These are phyloP conservation scores for Drosophila barbarae DNA, from an alignment of 2,888 invertebrate genomes.

Conservation along the genomic window DNA sequence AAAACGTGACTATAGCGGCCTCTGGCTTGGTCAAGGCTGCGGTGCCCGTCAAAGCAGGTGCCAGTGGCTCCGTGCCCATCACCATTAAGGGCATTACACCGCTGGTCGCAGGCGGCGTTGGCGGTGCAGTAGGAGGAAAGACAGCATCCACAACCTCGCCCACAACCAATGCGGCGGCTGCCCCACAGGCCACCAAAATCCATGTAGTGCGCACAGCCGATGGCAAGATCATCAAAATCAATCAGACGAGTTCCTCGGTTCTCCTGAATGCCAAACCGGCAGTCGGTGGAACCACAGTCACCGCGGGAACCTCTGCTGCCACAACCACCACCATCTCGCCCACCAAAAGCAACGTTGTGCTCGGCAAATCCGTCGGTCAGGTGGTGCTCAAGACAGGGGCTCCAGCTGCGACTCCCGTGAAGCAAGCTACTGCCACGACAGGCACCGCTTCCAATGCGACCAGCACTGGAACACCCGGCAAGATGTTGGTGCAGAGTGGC, in stretches of 20 bases:
- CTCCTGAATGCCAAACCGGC: constrained; percentile 53
- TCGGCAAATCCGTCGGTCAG: constrained; percentile 49
- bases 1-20: constrained; percentile 45
- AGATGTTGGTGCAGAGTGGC: constrained; percentile 71
- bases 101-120: constrained; percentile 3
- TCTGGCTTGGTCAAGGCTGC: constrained; percentile 49
- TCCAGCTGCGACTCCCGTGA: constrained; percentile 32
- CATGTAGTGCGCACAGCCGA: constrained; percentile 64
- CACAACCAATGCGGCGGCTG: background rate
- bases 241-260: constrained; percentile 41
- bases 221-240: constrained; percentile 64
- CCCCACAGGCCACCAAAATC: constrained; percentile 27
- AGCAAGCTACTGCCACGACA: constrained; percentile 7
- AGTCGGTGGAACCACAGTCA: background rate
- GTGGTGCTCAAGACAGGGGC: constrained; percentile 52
- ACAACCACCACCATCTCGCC: constrained; percentile 4
- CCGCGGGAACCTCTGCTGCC: constrained; percentile 19
- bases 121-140: background rate
- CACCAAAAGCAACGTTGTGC: constrained; percentile 31
- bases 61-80: constrained; percentile 11
- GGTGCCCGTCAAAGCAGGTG: constrained; percentile 12
- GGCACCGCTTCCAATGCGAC: constrained; percentile 2
- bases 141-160: constrained; percentile 5
- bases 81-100: constrained; percentile 49
- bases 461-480: constrained; percentile 42